Percentiles rank a stretch among this genome's conserved stretches.
Evolutionary conservation across 2,797 vertebrate species (phyloP).

Genomic region (Telmatherina bonti): DNA sequence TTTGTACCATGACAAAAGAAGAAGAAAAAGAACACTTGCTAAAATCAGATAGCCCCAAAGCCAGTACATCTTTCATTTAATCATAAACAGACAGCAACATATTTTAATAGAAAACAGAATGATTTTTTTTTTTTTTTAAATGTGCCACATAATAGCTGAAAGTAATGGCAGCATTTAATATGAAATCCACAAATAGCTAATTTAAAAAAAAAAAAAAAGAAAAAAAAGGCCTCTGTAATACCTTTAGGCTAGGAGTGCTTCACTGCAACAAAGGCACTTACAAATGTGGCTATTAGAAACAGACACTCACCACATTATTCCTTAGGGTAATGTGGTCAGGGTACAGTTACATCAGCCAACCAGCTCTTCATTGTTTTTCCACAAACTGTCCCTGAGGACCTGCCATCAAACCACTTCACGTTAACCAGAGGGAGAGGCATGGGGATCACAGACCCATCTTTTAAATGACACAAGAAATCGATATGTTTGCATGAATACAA

Average conservation of each 20-base stretch:
- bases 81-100: no score
- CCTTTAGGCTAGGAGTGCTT: background rate
- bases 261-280: background rate
- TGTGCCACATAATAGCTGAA: background rate
- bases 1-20: no score
- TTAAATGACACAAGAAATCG: slow-evolving; percentile 54
- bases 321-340: slow-evolving; percentile 8
- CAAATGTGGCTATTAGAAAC: slow-evolving; percentile 11
- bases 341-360: slow-evolving; percentile 23
- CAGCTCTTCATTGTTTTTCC: slow-evolving; percentile 13
- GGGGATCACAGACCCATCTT: slow-evolving; percentile 57
- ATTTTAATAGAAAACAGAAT: no score
- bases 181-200: no score
- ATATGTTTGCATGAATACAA: slow-evolving; percentile 41
- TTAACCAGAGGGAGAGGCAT: slow-evolving; percentile 45
- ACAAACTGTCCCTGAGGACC: slow-evolving; percentile 21
- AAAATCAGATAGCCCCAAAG: no score
- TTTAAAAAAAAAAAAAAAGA: no score
- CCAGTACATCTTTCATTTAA: no score
- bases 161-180: no score
- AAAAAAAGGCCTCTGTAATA: background rate
- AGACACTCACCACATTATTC: background rate
- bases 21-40: no score
- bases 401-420: slow-evolving; percentile 41
- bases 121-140: background rate